Evolutionary conservation across 2,113 vertebrate genomes (phyloP).

Genomic region (Melierax canorus): DNA sequence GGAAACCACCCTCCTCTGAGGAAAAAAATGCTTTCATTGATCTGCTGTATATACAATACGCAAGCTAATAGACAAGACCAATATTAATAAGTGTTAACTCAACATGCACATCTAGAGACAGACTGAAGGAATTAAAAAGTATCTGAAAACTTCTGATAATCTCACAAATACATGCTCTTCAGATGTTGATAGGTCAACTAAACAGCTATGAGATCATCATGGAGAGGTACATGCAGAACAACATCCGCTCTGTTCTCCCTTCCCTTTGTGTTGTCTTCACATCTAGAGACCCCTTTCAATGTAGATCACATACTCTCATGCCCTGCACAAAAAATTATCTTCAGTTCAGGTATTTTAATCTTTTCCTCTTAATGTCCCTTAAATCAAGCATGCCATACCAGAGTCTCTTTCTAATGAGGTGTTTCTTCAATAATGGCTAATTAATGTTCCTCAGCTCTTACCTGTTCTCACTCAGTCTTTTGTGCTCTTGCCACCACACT

Average conservation of each 20-base stretch:
- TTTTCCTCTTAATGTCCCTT: neutral
- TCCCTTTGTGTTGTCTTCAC: neutral
- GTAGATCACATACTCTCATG: neutral
- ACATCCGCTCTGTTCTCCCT: rapidly evolving
- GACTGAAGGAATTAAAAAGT: neutral
- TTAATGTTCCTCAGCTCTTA: constrained; percentile 63
- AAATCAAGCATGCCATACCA: neutral
- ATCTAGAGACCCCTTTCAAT: neutral
- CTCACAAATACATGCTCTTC: neutral
- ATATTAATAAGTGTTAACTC: neutral
- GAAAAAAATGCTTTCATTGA: neutral
- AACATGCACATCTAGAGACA: rapidly evolving
- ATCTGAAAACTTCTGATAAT: neutral
- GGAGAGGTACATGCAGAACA: rapidly evolving
- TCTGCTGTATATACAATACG: neutral
- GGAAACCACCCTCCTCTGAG: neutral
- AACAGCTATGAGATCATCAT: neutral
- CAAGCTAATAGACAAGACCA: neutral
- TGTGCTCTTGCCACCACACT: constrained; percentile 86
- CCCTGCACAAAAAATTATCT: neutral
- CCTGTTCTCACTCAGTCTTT: constrained; percentile 77
- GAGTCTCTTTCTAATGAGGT: neutral
- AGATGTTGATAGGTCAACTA: neutral
- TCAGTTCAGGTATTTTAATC: neutral
- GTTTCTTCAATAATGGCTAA: neutral